Percentiles rank a stretch among this genome's conserved stretches.
Conservation (phyloP, 2,888 invertebrate species). For the Harpalus rubripes region DNA sequence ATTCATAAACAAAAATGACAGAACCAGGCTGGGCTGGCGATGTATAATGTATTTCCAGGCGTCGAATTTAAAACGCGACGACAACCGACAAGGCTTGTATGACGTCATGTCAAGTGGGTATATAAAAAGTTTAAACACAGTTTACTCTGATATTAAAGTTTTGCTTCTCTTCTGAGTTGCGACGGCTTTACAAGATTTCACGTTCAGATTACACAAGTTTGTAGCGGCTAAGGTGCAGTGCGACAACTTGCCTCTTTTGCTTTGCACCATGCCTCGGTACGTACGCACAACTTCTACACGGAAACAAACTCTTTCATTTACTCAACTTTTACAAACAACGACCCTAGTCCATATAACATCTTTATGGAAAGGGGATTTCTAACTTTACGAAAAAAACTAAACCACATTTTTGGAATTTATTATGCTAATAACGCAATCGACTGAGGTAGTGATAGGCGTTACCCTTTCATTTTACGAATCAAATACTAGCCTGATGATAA, state of each 20-base stretch:
- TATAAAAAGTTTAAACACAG: constrained; percentile 64
- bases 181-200: constrained; percentile 63
- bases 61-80: constrained; percentile 40
- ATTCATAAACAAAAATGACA: constrained; percentile 58
- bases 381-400: too few relatives aligned
- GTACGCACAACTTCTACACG: neutral
- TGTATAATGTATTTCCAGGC: constrained; percentile 47
- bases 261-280: neutral
- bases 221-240: constrained; percentile 32
- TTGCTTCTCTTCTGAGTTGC: constrained; percentile 48
- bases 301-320: neutral
- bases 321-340: neutral
- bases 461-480: too few relatives aligned
- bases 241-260: constrained; percentile 30
- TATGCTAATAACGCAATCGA: too few relatives aligned
- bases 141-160: constrained; percentile 64
- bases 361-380: too few relatives aligned
- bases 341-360: too few relatives aligned
- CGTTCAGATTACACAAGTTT: constrained; percentile 61
- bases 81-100: constrained; percentile 13
- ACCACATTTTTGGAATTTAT: too few relatives aligned
- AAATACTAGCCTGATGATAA: too few relatives aligned
- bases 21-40: constrained; percentile 19
- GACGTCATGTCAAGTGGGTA: constrained; percentile 59
- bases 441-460: too few relatives aligned